These are phyloP conservation scores for Steinernema khuongi DNA, from an alignment of 1,140 invertebrate species.

Conservation along the genomic window DNA sequence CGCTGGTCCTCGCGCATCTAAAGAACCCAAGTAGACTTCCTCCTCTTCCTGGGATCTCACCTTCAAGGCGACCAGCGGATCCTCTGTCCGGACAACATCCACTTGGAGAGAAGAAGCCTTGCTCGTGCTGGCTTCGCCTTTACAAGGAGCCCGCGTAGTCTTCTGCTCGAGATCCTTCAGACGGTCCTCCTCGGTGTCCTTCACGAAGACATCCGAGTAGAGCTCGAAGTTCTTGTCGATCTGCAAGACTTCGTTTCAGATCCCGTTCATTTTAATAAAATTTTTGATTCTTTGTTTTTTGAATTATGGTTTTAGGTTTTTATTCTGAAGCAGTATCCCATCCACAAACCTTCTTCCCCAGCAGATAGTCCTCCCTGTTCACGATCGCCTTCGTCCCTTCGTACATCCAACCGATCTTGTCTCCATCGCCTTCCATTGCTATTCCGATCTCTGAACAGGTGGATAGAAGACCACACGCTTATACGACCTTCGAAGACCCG, in stretches of 20 bases:
- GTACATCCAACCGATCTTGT: slow-evolving; percentile 41
- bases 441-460: not conserved
- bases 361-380: slow-evolving; percentile 24
- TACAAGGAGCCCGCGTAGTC: not conserved
- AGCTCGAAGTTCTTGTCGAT: slow-evolving; percentile 11
- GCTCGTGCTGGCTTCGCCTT: not conserved
- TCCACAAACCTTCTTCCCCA: not conserved
- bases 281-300: no score
- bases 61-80: not conserved
- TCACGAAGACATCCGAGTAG: not conserved
- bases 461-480: not conserved
- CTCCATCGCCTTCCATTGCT: slow-evolving; percentile 7
- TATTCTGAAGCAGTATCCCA: no score
- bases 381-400: slow-evolving; percentile 33
- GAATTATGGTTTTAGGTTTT: no score
- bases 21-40: not conserved
- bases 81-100: not conserved
- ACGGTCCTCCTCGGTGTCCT: not conserved
- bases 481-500: not conserved
- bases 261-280: no score
- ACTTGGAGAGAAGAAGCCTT: not conserved
- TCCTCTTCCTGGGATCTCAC: not conserved
- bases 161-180: not conserved
- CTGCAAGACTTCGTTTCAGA: no score
- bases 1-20: not conserved